Conservation (phyloP, 1,140 invertebrate genomes). For the Hyles vespertilio region DNA sequence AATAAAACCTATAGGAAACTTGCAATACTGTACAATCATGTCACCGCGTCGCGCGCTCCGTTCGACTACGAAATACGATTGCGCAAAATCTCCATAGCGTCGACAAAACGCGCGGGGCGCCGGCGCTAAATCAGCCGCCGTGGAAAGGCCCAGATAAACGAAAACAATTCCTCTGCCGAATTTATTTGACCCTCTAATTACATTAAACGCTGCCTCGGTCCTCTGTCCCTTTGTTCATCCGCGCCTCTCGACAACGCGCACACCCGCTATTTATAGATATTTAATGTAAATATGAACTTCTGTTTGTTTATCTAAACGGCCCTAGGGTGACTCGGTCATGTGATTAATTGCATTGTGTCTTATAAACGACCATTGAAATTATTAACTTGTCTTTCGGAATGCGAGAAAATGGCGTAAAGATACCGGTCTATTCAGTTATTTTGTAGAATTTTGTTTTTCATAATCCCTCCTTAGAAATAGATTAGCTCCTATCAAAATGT, state of each 20-base stretch:
- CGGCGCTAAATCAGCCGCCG: slow-evolving; percentile 11
- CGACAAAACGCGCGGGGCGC: slow-evolving; percentile 5
- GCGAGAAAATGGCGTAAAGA: too few relatives aligned
- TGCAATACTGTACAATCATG: background rate
- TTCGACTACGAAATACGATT: slow-evolving; percentile 15
- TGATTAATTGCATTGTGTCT: too few relatives aligned
- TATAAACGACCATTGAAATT: too few relatives aligned
- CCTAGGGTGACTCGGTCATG: too few relatives aligned
- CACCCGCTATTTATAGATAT: background rate
- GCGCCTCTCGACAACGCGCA: background rate
- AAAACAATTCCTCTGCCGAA: slow-evolving; percentile 32
- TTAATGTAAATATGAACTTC: too few relatives aligned
- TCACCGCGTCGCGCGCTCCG: background rate
- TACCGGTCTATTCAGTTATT: too few relatives aligned
- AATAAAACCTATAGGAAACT: background rate
- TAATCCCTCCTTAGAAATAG: too few relatives aligned
- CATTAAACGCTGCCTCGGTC: slow-evolving; percentile 19
- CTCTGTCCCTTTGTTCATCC: slow-evolving; percentile 2
- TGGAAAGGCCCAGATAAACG: slow-evolving; percentile 36
- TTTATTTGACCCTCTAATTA: slow-evolving; percentile 39
- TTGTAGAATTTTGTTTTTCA: too few relatives aligned
- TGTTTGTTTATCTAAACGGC: too few relatives aligned
- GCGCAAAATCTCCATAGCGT: slow-evolving; percentile 21
- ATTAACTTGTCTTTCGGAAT: too few relatives aligned
- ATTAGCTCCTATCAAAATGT: too few relatives aligned